Percentiles rank a stretch among this genome's conserved stretches.
These are phyloP conservation scores for Amorpha juglandis DNA, from an alignment of 2,888 invertebrate genomes.

Conservation along the genomic window DNA sequence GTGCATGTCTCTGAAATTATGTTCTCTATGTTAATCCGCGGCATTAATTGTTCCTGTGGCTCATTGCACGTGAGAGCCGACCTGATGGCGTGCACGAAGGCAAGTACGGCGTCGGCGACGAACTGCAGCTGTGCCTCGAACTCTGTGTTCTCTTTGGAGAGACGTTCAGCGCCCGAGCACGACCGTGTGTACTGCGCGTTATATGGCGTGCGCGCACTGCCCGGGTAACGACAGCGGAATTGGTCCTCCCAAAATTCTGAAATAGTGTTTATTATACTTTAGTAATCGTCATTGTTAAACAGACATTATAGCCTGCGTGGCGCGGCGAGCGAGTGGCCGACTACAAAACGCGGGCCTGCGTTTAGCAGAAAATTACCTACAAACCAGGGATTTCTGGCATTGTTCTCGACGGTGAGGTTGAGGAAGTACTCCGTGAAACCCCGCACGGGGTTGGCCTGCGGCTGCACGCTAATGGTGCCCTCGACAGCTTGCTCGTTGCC, in stretches of 20 bases:
- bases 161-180: conserved; percentile 92
- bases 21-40: neutral
- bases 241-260: conserved; percentile 97
- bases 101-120: conserved; percentile 97
- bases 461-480: conserved; percentile 95
- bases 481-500: conserved; percentile 92
- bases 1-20: conserved; percentile 91
- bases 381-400: conserved; percentile 97
- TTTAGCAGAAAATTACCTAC: conserved; percentile 85
- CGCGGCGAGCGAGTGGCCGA: no score
- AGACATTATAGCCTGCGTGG: no score
- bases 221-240: conserved; percentile 93
- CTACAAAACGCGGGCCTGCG: no score
- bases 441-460: conserved; percentile 93
- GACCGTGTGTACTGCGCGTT: conserved; percentile 87
- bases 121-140: conserved; percentile 98
- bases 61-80: conserved; percentile 46
- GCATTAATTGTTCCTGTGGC: neutral
- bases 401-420: conserved; percentile 92
- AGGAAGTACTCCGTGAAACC: conserved; percentile 95
- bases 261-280: conserved; percentile 9
- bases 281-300: neutral
- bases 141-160: conserved; percentile 89
- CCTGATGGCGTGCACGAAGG: conserved; percentile 95
- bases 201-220: conserved; percentile 91